Evolutionary conservation across 2,113 vertebrate species (phyloP).

Genomic region (Empidonax alnorum): DNA sequence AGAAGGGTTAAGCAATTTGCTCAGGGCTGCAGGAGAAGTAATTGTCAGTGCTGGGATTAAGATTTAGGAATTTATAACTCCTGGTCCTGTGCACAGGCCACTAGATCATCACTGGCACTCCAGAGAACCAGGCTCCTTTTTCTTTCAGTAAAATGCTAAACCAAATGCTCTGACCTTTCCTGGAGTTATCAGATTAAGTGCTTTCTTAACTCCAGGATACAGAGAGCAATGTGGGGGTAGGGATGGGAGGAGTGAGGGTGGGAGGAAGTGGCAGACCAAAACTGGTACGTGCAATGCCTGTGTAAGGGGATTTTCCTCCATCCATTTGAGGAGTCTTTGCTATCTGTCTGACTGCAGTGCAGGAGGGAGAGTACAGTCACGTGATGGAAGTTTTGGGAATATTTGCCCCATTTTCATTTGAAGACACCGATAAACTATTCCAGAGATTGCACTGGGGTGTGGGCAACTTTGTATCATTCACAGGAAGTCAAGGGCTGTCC

Average conservation of each 20-base stretch:
- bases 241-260: neutral
- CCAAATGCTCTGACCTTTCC: constrained; percentile 19
- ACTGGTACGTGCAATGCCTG: neutral
- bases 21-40: constrained; percentile 20
- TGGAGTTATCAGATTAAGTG: constrained; percentile 8
- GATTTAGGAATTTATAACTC: constrained; percentile 49
- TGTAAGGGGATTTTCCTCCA: neutral
- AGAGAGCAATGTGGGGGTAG: neutral
- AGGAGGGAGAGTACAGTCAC: neutral
- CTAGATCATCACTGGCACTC: constrained; percentile 5
- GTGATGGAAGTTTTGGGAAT: neutral
- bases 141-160: constrained; percentile 41
- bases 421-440: neutral
- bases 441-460: neutral
- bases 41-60: constrained; percentile 44
- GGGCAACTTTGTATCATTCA: neutral
- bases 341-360: neutral
- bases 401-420: neutral
- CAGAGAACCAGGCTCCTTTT: constrained; percentile 19
- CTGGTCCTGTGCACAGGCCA: neutral
- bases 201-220: constrained; percentile 1
- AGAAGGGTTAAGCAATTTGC: constrained; percentile 47
- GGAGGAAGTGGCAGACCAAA: neutral
- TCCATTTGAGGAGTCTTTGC: neutral
- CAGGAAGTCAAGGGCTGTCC: neutral